These are phyloP conservation scores for Leptinotarsa lineolata DNA, from an alignment of 1,140 invertebrate species.

Conservation along the genomic window DNA sequence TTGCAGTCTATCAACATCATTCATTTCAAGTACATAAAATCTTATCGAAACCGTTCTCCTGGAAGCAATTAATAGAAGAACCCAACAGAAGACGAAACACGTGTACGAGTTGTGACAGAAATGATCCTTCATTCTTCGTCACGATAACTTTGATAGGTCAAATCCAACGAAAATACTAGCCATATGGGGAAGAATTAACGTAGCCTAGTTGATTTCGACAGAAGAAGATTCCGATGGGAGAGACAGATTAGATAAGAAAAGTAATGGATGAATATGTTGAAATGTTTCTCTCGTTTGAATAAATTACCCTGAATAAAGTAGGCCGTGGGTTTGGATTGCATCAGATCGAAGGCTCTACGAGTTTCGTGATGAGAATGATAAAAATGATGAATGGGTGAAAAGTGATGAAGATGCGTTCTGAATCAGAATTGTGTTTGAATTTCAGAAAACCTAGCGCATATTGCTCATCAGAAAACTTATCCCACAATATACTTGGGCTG, in stretches of 20 bases:
- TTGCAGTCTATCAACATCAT: background rate
- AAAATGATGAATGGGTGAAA: background rate
- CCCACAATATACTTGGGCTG: too few relatives aligned
- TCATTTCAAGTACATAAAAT: slow-evolving; percentile 1
- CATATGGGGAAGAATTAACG: background rate
- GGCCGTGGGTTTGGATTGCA: background rate
- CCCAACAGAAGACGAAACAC: background rate
- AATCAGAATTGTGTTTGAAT: background rate
- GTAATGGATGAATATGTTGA: slow-evolving; percentile 5
- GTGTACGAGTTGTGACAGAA: background rate
- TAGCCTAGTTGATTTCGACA: background rate
- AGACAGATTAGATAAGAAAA: background rate
- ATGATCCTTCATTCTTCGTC: background rate
- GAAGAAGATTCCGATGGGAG: background rate
- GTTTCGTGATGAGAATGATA: background rate
- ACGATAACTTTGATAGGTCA: background rate
- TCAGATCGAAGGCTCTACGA: background rate
- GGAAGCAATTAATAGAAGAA: slow-evolving; percentile 8
- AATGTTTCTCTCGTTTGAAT: background rate
- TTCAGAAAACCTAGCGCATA: too few relatives aligned
- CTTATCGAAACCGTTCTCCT: background rate
- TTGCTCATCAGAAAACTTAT: too few relatives aligned
- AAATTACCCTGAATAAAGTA: background rate
- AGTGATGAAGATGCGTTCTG: background rate
- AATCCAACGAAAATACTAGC: background rate